A percentile compares a stretch with the other conserved stretches of the same genome.
These are phyloP conservation scores for Thermophis baileyi DNA, from an alignment of 2,113 vertebrate species.

Conservation along the genomic window DNA sequence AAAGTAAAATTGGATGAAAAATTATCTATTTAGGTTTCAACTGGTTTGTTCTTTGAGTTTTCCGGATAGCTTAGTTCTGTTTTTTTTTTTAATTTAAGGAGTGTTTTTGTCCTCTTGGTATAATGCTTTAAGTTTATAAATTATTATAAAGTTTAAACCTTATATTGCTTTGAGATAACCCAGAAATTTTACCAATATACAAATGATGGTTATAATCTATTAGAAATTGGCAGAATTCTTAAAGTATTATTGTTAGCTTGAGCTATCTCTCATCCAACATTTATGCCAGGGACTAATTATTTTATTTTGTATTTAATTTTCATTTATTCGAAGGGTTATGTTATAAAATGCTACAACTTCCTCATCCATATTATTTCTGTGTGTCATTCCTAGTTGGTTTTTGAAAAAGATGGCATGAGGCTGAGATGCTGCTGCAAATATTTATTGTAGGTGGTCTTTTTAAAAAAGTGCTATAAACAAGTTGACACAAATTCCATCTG, in stretches of 20 bases:
- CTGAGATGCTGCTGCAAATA: accelerated
- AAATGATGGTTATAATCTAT: not conserved
- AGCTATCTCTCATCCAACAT: not conserved
- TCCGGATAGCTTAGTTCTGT: not conserved
- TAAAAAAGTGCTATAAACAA: not conserved
- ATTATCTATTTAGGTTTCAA: not conserved
- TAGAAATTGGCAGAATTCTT: not conserved
- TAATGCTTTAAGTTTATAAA: not conserved
- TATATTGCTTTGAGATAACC: not conserved
- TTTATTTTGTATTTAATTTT: accelerated
- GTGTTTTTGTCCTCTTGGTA: not conserved
- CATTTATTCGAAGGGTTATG: accelerated
- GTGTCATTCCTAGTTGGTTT: not conserved
- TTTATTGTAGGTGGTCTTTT: not conserved
- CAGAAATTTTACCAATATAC: not conserved
- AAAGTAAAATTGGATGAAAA: not conserved
- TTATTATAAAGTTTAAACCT: not conserved
- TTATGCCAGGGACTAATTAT: accelerated
- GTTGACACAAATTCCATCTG: not conserved
- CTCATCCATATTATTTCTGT: not conserved
- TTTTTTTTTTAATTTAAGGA: not conserved
- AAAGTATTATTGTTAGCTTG: accelerated
- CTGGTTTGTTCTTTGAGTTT: not conserved
- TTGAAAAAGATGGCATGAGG: not conserved
- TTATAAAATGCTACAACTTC: accelerated